Conservation (phyloP, 2,113 vertebrate genomes). For the Lophura nycthemera region DNA sequence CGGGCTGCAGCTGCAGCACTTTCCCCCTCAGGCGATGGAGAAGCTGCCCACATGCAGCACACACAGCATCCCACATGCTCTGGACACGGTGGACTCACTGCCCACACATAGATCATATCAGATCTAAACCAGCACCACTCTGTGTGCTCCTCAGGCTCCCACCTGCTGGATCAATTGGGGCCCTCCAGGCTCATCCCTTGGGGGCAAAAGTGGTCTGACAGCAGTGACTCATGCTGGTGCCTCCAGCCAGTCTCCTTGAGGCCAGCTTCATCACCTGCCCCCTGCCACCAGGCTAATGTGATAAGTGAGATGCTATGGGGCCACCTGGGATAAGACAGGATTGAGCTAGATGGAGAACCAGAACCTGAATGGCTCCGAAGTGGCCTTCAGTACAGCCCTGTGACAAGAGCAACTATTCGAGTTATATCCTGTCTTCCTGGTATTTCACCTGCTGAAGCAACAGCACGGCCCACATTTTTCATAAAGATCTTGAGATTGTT, state of each 20-base stretch:
- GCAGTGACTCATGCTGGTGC: accelerated
- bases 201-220: neutral
- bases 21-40: accelerated
- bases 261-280: too few species aligned
- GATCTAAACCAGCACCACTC: neutral
- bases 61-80: neutral
- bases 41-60: accelerated
- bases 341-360: neutral
- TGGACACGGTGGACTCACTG: accelerated
- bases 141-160: neutral
- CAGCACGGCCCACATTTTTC: neutral
- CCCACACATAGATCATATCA: accelerated
- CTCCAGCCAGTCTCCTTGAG: neutral
- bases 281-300: neutral
- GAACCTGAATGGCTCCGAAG: neutral
- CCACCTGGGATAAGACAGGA: neutral
- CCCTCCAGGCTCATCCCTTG: neutral
- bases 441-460: neutral
- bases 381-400: accelerated
- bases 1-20: accelerated
- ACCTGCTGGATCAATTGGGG: too few species aligned
- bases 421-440: neutral
- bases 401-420: neutral
- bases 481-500: neutral
- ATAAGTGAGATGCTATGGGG: accelerated